Evolutionary conservation across 2,113 vertebrate genomes (phyloP).

Genomic region (Hydropotes inermis): DNA sequence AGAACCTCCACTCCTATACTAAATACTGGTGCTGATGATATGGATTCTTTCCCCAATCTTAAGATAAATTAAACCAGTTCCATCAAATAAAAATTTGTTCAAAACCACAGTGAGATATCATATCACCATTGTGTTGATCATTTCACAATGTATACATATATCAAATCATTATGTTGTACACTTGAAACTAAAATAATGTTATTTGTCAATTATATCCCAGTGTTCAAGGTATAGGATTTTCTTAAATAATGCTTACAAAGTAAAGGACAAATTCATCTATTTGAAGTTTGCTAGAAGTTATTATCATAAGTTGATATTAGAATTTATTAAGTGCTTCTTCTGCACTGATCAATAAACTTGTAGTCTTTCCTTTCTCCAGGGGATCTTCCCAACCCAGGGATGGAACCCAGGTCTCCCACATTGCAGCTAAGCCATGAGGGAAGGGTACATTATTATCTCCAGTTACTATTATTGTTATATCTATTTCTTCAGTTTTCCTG

Average conservation of each 20-base stretch:
- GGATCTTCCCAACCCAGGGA: background rate
- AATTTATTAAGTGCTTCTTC: background rate
- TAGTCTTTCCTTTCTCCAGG: background rate
- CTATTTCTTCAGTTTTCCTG: background rate
- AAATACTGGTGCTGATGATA: background rate
- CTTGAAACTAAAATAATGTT: background rate
- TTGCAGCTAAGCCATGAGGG: background rate
- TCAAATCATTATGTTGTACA: background rate
- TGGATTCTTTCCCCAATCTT: background rate
- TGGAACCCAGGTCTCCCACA: background rate
- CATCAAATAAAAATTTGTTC: background rate
- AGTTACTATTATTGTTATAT: background rate
- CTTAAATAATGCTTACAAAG: background rate
- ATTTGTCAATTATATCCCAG: background rate
- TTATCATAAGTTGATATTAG: background rate
- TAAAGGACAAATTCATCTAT: background rate
- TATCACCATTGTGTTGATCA: background rate
- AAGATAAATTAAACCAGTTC: background rate
- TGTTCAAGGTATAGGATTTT: background rate
- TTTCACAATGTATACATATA: background rate
- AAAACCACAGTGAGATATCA: background rate
- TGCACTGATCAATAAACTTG: background rate
- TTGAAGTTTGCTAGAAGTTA: background rate
- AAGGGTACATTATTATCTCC: background rate
- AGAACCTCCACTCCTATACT: background rate